Conservation (phyloP, 2,888 invertebrate species). For the Acronicta psi region DNA sequence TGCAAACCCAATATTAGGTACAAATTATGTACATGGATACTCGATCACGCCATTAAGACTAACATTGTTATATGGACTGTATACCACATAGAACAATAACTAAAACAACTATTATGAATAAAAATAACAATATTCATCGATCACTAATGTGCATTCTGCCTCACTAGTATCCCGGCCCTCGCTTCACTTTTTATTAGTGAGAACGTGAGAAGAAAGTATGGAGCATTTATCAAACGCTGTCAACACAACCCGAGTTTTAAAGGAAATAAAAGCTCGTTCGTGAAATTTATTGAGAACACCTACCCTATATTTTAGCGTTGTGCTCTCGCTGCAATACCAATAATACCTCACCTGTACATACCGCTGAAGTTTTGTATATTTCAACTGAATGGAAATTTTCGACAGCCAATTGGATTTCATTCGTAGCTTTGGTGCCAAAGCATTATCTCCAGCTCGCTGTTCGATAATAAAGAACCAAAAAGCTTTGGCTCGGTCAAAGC, state of each 20-base stretch:
- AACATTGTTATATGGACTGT: too few relatives aligned
- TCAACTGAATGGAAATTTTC: slow-evolving; percentile 57
- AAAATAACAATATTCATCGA: slow-evolving; percentile 34
- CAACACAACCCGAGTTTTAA: slow-evolving; percentile 47
- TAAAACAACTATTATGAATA: background rate
- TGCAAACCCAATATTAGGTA: too few relatives aligned
- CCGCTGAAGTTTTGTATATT: slow-evolving; percentile 44
- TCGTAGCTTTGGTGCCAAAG: slow-evolving; percentile 54
- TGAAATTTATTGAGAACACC: slow-evolving; percentile 41
- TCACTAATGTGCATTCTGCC: slow-evolving; percentile 36
- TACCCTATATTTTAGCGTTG: slow-evolving; percentile 38
- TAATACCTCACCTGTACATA: slow-evolving; percentile 22
- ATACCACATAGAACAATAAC: slow-evolving; percentile 7
- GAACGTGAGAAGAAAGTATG: slow-evolving; percentile 47
- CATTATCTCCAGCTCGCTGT: slow-evolving; percentile 49
- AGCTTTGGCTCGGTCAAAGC: slow-evolving; percentile 59
- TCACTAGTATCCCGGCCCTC: slow-evolving; percentile 5
- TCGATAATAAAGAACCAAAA: slow-evolving; percentile 55
- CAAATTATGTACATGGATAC: too few relatives aligned
- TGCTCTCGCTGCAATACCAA: slow-evolving; percentile 26
- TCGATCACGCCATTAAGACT: too few relatives aligned
- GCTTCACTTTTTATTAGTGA: slow-evolving; percentile 38
- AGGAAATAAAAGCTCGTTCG: slow-evolving; percentile 52
- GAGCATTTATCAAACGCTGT: slow-evolving; percentile 53
- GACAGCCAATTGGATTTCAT: slow-evolving; percentile 54